Conservation (phyloP, 2,113 vertebrate species). For the Nannospalax galili region DNA sequence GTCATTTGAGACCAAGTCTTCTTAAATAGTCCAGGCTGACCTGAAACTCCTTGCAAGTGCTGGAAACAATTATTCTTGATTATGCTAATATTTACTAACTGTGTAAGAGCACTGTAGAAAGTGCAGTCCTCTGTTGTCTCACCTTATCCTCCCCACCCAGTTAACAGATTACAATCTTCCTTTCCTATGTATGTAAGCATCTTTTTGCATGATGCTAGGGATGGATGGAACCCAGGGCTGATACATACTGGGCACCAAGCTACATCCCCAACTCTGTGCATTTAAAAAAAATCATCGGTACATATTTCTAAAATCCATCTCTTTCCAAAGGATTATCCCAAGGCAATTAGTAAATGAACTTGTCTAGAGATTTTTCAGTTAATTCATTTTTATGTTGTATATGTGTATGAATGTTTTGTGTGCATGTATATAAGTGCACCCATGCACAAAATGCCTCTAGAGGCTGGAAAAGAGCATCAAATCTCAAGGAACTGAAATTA, state of each 20-base stretch:
- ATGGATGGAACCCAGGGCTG: not conserved
- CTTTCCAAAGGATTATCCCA: not conserved
- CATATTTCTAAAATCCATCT: constrained; percentile 37
- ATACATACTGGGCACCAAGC: not conserved
- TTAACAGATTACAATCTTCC: not conserved
- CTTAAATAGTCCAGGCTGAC: not conserved
- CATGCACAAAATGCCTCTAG: no score
- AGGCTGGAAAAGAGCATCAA: no score
- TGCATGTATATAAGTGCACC: no score
- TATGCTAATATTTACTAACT: not conserved
- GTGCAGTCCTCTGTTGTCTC: not conserved
- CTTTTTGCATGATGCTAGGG: not conserved
- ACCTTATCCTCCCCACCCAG: not conserved
- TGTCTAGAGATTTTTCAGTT: constrained; percentile 17
- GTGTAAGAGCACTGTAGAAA: not conserved
- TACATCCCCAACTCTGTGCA: not conserved
- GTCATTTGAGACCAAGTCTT: not conserved
- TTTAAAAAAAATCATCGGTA: not conserved
- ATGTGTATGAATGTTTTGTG: no score
- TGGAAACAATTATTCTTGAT: not conserved
- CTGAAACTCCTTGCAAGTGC: not conserved
- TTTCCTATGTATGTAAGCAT: not conserved
- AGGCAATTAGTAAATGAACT: not conserved
- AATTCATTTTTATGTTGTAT: no score
- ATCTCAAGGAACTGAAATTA: no score